Evolutionary conservation across 2,113 vertebrate species (phyloP), one percentile per base, ranked within the genome.

Genomic region (Cricetomys ansorgei): DNA sequence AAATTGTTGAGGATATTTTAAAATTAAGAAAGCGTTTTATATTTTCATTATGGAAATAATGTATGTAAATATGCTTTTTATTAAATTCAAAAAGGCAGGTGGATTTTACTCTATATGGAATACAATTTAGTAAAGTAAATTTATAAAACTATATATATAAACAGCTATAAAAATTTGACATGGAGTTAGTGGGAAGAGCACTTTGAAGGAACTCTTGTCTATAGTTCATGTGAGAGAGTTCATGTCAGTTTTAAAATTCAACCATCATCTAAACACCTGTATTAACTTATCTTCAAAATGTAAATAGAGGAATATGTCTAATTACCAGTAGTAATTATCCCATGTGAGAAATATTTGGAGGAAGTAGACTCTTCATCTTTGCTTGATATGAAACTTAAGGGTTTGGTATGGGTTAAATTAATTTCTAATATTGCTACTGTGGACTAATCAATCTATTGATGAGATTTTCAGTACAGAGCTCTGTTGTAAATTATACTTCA

Each of bases 161-260:
- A 25, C 2, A 77, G 7, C 15, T 43, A 29, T 17, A 17, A 8
- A 48, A 3, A 4, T 65, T 34, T 65, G 16, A 48, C 9, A 6
- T 10, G 34, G 29, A 34, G 16, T 31, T 21, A 64, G 15, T 64
- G 17, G 11, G 43, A n/a, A 9, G n/a, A n/a, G n/a, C n/a, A n/a
- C 53, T 17, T 0, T 37, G 8, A 6, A 75, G 31, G 1, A 80
- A 1, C 0, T 1, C 4, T 25, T 17, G 27, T 0, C 13, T 88
- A 7, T 1, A 83, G 29, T 64, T 19, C 23, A 37, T 19, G 27
- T 79, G 40, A 16, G 7, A 7, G 0, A 21, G 10, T 45, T 62
- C 34, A 62, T 80, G 53, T 88, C 31, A 67, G 45, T 75, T 62
- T 55, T 45, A 3, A 88, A 72, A 57, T 43, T 72, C 43, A 77